Conservation (phyloP, 2,797 vertebrate genomes). For the Notoglanidium macrostoma region DNA sequence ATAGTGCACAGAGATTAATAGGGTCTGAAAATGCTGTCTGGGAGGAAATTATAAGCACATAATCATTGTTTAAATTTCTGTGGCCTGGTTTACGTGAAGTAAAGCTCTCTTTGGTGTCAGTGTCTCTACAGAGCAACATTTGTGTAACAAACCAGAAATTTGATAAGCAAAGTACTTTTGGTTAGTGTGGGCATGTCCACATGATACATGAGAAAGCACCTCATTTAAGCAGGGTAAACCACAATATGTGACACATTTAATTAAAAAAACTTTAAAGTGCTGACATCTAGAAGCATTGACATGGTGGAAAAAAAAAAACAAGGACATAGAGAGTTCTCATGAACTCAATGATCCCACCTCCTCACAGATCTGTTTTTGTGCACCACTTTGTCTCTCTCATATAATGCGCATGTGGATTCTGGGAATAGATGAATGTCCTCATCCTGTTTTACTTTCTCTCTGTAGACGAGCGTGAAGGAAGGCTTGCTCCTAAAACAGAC, state of each 20-base stretch:
- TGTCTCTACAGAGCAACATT: slow-evolving; percentile 8
- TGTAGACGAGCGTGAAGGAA: slow-evolving; percentile 95
- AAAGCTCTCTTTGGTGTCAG: background rate
- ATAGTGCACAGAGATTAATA: background rate
- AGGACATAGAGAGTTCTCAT: slow-evolving; percentile 6
- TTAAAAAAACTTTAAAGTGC: background rate
- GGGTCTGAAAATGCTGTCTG: background rate
- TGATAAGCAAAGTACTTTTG: slow-evolving; percentile 17
- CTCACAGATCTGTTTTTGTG: slow-evolving; percentile 20
- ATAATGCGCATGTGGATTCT: slow-evolving; percentile 1
- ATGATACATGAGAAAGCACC: slow-evolving; percentile 7
- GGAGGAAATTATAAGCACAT: no score
- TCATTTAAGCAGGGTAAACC: slow-evolving; percentile 12
- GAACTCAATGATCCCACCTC: slow-evolving; percentile 21
- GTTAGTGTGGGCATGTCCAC: slow-evolving; percentile 11
- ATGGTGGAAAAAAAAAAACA: background rate
- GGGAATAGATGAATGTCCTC: slow-evolving; percentile 15
- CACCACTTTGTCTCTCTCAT: slow-evolving; percentile 9
- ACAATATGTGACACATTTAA: background rate
- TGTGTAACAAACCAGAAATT: slow-evolving; percentile 19
- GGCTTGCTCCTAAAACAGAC: slow-evolving; percentile 96
- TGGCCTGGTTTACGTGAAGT: background rate
- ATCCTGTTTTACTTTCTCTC: slow-evolving; percentile 59
- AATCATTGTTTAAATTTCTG: background rate
- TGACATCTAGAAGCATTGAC: slow-evolving; percentile 25